phyloP scores from a whole-genome alignment of 2,797 vertebrate genomes.

The Botia almorhae region DNA sequence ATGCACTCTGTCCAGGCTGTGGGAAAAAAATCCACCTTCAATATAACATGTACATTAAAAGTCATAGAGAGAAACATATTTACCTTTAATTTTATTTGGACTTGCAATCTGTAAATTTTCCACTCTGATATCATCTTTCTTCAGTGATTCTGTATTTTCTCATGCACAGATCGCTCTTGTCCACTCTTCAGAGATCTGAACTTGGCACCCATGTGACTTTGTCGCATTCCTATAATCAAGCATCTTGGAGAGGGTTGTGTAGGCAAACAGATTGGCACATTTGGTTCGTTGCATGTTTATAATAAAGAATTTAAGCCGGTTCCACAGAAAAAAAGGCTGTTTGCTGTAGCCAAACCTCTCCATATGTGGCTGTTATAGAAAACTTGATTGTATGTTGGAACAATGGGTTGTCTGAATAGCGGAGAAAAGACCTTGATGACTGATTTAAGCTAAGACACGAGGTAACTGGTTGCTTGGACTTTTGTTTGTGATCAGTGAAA shows the following conservation, averaged over 20 bases:
- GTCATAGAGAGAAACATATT: neutral
- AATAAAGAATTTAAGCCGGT: neutral
- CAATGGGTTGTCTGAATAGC: neutral
- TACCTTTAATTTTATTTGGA: neutral
- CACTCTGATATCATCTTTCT: neutral
- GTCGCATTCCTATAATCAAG: neutral
- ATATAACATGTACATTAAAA: neutral
- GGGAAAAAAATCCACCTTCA: slow-evolving; percentile 59
- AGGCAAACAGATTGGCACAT: neutral
- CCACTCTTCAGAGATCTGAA: neutral
- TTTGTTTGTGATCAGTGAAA: neutral
- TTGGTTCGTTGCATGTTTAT: slow-evolving; percentile 14
- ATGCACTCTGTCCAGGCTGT: slow-evolving; percentile 82
- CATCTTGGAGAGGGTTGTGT: slow-evolving; percentile 8
- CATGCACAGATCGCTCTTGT: neutral
- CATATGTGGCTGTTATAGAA: neutral
- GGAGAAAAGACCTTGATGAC: slow-evolving; percentile 18
- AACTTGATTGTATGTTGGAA: slow-evolving; percentile 9
- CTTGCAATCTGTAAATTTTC: neutral
- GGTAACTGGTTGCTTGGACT: too few relatives aligned
- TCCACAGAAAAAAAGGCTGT: neutral
- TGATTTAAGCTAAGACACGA: slow-evolving; percentile 2
- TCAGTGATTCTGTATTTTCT: slow-evolving; percentile 12
- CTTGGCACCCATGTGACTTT: neutral
- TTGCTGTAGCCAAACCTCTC: neutral